Conservation (phyloP, 2,797 vertebrate genomes). For the Hylomyscus alleni region DNA sequence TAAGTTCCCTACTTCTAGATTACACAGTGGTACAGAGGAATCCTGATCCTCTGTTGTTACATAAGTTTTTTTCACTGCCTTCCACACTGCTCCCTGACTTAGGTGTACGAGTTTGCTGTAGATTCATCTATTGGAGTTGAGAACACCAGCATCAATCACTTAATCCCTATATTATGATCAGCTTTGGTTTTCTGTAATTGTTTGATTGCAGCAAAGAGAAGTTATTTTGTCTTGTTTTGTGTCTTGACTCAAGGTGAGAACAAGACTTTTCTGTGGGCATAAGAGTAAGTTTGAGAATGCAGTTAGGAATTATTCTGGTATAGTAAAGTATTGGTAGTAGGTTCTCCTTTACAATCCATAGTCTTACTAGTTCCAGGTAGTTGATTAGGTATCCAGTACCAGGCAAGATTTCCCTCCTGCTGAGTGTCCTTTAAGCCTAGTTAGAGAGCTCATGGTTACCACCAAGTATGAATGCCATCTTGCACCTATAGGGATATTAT, state of each 20-base stretch:
- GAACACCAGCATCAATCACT: not conserved
- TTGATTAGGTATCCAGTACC: not conserved
- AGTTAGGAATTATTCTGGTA: not conserved
- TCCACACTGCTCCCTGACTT: not conserved
- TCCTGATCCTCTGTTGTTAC: not conserved
- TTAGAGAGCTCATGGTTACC: not conserved
- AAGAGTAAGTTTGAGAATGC: not conserved
- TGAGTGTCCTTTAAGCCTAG: not conserved
- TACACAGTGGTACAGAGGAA: not conserved
- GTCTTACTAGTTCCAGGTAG: no score
- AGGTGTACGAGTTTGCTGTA: not conserved
- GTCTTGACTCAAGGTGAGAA: not conserved
- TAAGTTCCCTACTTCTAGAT: not conserved
- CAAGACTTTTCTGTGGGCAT: not conserved
- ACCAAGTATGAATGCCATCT: not conserved
- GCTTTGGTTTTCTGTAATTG: not conserved
- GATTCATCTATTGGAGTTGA: no score
- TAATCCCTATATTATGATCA: not conserved
- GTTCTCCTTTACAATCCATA: no score
- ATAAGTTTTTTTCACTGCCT: not conserved
- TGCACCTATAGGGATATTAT: not conserved
- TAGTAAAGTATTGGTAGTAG: not conserved
- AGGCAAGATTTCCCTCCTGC: not conserved
- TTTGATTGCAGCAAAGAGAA: not conserved
- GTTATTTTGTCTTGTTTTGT: not conserved